Evolutionary conservation across 1,140 invertebrate species (phyloP), one percentile per base, ranked within the genome.

Genomic region (Hypsibius dujardini): DNA sequence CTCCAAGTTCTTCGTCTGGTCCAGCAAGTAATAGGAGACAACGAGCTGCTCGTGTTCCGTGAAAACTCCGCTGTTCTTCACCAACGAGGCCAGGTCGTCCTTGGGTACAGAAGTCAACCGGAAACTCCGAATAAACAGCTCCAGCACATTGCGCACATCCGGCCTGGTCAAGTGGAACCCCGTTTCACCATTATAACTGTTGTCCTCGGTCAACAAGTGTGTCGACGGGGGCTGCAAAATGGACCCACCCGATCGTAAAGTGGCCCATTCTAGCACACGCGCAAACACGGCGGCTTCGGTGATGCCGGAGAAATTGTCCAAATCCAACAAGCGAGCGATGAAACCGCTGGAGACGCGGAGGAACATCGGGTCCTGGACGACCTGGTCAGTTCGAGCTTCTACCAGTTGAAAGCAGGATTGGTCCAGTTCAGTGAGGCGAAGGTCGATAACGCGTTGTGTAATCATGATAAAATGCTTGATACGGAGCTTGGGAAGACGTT

Each of bases 31-130:
- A 42, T 67, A 67, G 45, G 12, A 14, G 3, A 67, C 62, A 67
- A 42, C 45, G 12, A 67, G 45, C 62, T 67, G 62, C 62, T 67
- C 62, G 3, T 42, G 62, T 67, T 67, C 62, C 62, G 62, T 67
- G 62, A 67, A 67, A 3, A 67, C 62, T 3, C 62, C 62, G 42
- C 62, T 67, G 62, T 67, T 67, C 62, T 67, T 67, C 7, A 67
- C 62, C 62, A 67, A 67, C 3, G 7, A 12, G 42, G 62, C 62
- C 62, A 67, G 42, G 42, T 67, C 42, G 7, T 67, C 62, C 62
- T 67, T 67, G 42, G 62, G 62, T 14, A 67, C 42, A 3, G 62
- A 67, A 12, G 45, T 42, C 62, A 67, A 42, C 3, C 62, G 62
- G 62, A 67, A 67, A 42, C 45, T 42, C 42, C 62, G 62, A 42